phyloP scores from a whole-genome alignment of 2,888 invertebrate genomes.

The Caenorhabditis sp. region DNA sequence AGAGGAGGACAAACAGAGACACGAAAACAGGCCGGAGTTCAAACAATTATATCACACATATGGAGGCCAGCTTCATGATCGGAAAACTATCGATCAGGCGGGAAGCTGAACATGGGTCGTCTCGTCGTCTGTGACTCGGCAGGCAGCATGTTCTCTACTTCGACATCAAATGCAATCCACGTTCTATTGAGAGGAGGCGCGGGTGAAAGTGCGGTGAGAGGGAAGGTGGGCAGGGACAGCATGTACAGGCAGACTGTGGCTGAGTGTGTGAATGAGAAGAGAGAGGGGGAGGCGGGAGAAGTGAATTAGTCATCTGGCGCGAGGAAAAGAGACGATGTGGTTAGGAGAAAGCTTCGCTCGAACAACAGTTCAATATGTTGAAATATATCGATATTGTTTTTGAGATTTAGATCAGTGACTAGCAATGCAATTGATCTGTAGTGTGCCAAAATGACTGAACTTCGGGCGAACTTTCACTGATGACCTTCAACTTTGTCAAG shows the following conservation, averaged over 20 bases:
- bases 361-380: too few relatives aligned
- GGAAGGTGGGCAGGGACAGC: not conserved
- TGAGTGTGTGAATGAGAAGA: constrained; percentile 38
- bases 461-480: not conserved
- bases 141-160: constrained; percentile 6
- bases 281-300: not conserved
- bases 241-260: constrained; percentile 14
- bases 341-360: constrained; percentile 2
- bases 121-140: constrained; percentile 7
- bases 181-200: constrained; percentile 25
- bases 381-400: too few relatives aligned
- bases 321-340: constrained; percentile 3
- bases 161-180: constrained; percentile 39
- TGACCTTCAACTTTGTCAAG: not conserved
- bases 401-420: too few relatives aligned
- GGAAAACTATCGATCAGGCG: constrained; percentile 38
- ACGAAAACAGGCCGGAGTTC: constrained; percentile 15
- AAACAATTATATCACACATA: constrained; percentile 16
- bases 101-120: not conserved
- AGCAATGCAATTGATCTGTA: not conserved
- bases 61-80: constrained; percentile 22
- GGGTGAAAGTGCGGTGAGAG: constrained; percentile 13
- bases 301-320: not conserved
- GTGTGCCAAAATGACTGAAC: not conserved
- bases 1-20: constrained; percentile 9